These are phyloP conservation scores for Amphimedon queenslandica DNA, from an alignment of 37 sponge, comb jelly and placozoan genomes.

Conservation along the genomic window DNA sequence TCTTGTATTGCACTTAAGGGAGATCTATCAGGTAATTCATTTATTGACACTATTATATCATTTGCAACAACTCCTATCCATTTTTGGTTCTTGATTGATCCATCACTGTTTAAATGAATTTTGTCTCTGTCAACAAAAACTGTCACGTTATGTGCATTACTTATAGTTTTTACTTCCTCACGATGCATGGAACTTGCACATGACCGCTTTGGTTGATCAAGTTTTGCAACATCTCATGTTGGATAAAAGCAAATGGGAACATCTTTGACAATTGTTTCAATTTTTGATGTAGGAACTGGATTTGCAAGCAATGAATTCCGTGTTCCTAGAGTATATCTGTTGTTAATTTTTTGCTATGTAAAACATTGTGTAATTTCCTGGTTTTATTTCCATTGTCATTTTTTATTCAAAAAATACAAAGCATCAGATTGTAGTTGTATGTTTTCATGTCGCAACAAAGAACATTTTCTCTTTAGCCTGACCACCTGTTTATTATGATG, in stretches of 20 bases:
- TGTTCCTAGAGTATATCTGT: neutral
- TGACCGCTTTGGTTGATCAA: neutral
- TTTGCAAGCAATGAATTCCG: neutral
- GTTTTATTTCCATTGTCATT: no score
- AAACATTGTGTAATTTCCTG: no score
- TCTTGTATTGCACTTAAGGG: conserved; percentile 23
- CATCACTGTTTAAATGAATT: conserved; percentile 34
- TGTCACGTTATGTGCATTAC: conserved; percentile 28
- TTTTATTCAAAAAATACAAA: no score
- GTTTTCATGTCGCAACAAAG: no score
- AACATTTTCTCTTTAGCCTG: no score
- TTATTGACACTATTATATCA: conserved; percentile 19
- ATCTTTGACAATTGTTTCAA: neutral
- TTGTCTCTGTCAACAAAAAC: neutral
- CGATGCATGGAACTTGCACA: conserved; percentile 8
- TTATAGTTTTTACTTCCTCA: conserved; percentile 11
- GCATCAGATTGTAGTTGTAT: no score
- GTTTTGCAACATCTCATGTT: neutral
- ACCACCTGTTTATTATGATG: no score
- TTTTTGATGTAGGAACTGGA: neutral
- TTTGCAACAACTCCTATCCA: conserved; percentile 26
- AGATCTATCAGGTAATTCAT: conserved; percentile 26
- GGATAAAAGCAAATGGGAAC: neutral
- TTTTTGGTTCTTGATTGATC: conserved; percentile 28
- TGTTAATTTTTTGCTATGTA: no score